Evolutionary conservation across 2,113 vertebrate genomes (phyloP), one percentile per base, ranked within the genome.

Genomic region (Chaetodon trifascialis): DNA sequence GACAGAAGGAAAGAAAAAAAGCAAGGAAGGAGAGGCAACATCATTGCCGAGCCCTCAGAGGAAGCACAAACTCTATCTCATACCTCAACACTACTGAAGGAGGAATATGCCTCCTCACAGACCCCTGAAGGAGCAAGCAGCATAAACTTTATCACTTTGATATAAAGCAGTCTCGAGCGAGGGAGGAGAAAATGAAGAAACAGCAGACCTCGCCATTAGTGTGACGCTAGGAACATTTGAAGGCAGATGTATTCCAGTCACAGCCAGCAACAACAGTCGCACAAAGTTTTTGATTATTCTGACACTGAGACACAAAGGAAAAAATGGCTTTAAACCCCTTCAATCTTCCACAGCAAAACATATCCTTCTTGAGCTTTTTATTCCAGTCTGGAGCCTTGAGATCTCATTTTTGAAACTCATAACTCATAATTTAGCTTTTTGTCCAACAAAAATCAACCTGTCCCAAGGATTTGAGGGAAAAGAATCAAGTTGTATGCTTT

Each of bases 71-170:
- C 70, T 30, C 4, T 59, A 68, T 71, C 23, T 58, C 46, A 55
- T 17, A 75, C 38, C 60, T 66, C 51, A 52, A 46, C 65, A 49
- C 63, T 3, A 0, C 34, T 15, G 21, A 38, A 73, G 40, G 30
- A 58, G 52, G 25, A 21, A 74, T 58, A 64, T 44, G 55, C 64
- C 36, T 54, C 55, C 36, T 36, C 10, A 8, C 21, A 60, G 63
- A 40, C 10, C 86, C 74, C 76, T 64, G 42, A 21, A 71, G 76
- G 68, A 81, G 38, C 65, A 77, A 23, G 36, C 63, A 74, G 72
- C 65, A 25, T 52, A 58, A 72, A 79, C 60, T 54, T 82, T 62
- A 80, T 77, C 69, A 63, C 68, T 78, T 82, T 92, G 75, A 84
- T 85, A 52, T 63, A 17, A 79, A 70, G 66, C 72, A 71, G 55